Evolutionary conservation across 1,140 invertebrate species (phyloP), one percentile per base, ranked within the genome.

Genomic region (Bilobella aurantiaca): DNA sequence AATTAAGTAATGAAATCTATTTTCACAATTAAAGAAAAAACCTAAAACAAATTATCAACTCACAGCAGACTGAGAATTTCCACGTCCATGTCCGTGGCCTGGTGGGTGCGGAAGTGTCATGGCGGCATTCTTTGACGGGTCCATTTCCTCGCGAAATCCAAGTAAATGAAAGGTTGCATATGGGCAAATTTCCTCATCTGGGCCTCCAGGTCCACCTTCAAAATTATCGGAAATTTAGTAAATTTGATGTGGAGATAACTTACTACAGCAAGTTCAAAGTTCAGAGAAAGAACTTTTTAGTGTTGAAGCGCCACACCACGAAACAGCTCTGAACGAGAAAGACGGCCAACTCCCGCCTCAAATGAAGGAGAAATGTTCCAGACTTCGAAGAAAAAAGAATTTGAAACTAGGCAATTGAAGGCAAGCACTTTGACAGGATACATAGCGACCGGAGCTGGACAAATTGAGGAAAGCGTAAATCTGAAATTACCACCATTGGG

Each of bases 121-220:
- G 82, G 89, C 89, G 73, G 89, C 86, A 82, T 88, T 87, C 79
- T 91, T 91, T 76, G 82, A 87, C 21, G 90, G 90, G 77, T 93
- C 90, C 89, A 93, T 92, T 83, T 94, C 91, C 77, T 94, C 91
- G 69, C 91, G 87, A 86, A 94, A 93, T 71, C 91, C 91, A 58
- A 94, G 83, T 70, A 94, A 81, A 77, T 94, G 91, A 86, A 94
- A 94, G 18, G 91, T 94, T 1, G 91, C 91, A 78, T 94, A 94
- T 16, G 91, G 91, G 78, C 90, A 93, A 76, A 93, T 93, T 77
- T 94, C 91, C 78, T 94, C 91, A 77, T 93, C 91, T 84, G 91
- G 90, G 77, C 90, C 90, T 59, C 73, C 73, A 34, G 70, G 73
- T 32, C 66, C 71, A 46, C 58, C 58, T 59, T 8, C 8, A 30